Base-by-base conservation (phyloP, 1,140 invertebrate species). In the Brachionus rotundiformis region DNA sequence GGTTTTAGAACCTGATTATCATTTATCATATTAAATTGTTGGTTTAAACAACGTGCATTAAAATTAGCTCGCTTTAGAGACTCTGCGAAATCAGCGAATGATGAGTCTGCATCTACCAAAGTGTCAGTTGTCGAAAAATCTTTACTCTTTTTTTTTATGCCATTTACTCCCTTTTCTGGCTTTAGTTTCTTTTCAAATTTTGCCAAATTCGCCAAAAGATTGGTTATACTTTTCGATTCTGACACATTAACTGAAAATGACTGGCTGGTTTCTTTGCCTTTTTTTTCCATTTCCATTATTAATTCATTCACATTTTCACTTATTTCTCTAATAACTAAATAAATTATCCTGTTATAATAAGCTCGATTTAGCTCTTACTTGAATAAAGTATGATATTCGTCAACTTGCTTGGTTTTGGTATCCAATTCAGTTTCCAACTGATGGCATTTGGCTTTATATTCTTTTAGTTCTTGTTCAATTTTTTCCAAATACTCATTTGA, bases 71-170 rank as follows among this genome's bases (percentile, higher is more conserved):
- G 5, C 44, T 73, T 73, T 13, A 73, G 25, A 44, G 63, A 68
- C 7, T 68, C 63, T 13, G 63, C 63, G 44, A 44, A 73, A 44
- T 73, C 68, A 11, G 68, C 68, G 59, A 79, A 79, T 11, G 76
- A 79, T 41, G 76, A 79, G 25, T 79, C 76, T 11, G 76, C 76
- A 25, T 79, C 76, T n/a, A 79, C 31, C 19, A 79, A 41, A 39
- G 76, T 79, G 16, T 73, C 68, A 25, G 68, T 73, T 13, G 36
- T 41, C 3, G 68, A 73, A 3, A 27, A 41, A 25, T 73, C 68
- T 73, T 73, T 73, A 36, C 8, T 25, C 11, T 73, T 44, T 73
- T 73, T 73, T 25, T 73, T 41, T 27, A 11, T 3, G 3, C 19
- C 5, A 3, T 44, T 16, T 11, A 16, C 13, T 73, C 23, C n/a